Conservation (phyloP, 2,888 invertebrate species). For the Glyphotaelius pellucidus region DNA sequence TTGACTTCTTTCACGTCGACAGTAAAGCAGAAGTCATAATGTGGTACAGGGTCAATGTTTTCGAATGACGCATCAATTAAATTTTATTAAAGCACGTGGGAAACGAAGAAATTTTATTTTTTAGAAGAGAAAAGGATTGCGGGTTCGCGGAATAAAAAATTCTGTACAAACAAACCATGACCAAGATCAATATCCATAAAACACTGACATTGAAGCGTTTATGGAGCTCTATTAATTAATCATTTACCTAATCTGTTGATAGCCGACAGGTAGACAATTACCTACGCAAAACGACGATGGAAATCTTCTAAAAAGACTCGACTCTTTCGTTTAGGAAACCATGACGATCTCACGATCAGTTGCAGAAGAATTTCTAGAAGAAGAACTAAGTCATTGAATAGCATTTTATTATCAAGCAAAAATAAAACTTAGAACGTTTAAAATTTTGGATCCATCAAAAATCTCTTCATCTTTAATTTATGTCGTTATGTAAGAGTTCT, state of each 20-base stretch:
- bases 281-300: background rate
- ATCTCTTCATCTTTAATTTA: background rate
- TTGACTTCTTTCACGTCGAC: no score
- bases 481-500: background rate
- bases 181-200: background rate
- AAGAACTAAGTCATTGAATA: background rate
- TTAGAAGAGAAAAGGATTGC: background rate
- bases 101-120: background rate
- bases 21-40: background rate
- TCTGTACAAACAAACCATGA: background rate
- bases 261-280: background rate
- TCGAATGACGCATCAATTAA: background rate
- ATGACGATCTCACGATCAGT: background rate
- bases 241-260: background rate
- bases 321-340: background rate
- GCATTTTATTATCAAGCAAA: background rate
- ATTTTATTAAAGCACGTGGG: background rate
- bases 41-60: background rate
- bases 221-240: background rate
- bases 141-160: background rate
- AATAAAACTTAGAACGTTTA: background rate
- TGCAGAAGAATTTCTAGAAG: background rate
- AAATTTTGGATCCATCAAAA: no score
- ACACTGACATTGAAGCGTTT: background rate
- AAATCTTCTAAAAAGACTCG: background rate